Evolutionary conservation across 2,113 vertebrate species (phyloP).

Genomic region (Loxodonta africana): DNA sequence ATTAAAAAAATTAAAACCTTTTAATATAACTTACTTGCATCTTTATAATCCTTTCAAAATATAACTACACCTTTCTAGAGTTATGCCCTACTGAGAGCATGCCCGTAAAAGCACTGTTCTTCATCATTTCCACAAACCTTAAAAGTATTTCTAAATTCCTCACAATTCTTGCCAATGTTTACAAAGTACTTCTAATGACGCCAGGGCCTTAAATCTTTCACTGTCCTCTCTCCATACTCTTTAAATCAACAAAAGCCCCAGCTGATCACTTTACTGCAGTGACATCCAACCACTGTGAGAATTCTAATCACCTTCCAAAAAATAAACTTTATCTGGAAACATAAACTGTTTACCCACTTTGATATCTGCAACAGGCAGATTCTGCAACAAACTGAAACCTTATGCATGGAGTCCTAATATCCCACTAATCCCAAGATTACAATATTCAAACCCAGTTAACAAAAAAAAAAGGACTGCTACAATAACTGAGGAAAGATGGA

Average conservation of each 20-base stretch:
- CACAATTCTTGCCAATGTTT: constrained; percentile 15
- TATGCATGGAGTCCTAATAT: background rate
- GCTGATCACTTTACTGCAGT: constrained; percentile 14
- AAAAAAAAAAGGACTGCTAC: background rate
- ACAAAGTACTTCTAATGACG: constrained; percentile 12
- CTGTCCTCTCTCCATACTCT: background rate
- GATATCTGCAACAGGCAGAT: background rate
- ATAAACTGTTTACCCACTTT: background rate
- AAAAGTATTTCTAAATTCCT: constrained; percentile 10
- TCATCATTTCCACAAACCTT: constrained; percentile 30
- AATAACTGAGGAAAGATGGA: background rate
- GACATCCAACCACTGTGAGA: constrained; percentile 13
- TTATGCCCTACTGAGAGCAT: background rate
- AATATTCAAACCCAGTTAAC: background rate
- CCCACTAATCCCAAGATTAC: background rate
- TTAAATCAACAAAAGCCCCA: background rate
- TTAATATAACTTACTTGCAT: background rate
- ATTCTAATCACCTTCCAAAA: constrained; percentile 64
- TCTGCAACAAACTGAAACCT: constrained; percentile 31
- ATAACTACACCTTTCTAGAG: background rate
- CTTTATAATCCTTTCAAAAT: constrained; percentile 24
- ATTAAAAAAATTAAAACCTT: background rate
- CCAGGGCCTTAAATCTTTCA: background rate
- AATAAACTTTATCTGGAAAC: constrained; percentile 68
- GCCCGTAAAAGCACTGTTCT: background rate